phyloP scores from a whole-genome alignment of 2,797 vertebrate genomes.

The Phoxinus dragarum region DNA sequence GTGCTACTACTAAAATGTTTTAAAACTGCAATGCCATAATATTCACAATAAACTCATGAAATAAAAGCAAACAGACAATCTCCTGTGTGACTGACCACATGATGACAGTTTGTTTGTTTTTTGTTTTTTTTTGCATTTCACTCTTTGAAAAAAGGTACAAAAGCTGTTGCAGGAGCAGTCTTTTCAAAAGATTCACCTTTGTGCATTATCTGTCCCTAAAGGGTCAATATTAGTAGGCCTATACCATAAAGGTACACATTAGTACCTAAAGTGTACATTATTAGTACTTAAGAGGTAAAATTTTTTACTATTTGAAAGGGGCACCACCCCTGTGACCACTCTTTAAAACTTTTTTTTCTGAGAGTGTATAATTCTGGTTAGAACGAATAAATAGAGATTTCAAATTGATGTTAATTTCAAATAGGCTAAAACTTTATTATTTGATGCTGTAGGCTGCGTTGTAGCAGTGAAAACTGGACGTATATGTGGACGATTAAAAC shows the following conservation, averaged over 20 bases:
- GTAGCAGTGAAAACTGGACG: background rate
- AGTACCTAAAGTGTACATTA: no score
- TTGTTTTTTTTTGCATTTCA: no score
- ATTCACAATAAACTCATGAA: slow-evolving; percentile 24
- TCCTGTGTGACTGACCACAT: background rate
- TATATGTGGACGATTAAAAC: background rate
- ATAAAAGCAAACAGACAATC: background rate
- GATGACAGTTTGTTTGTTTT: background rate
- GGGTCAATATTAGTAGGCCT: background rate
- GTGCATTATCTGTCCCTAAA: background rate
- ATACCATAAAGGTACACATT: no score
- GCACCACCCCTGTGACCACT: background rate
- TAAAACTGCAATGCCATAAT: slow-evolving; percentile 6
- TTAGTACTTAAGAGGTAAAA: background rate
- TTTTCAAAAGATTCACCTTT: background rate
- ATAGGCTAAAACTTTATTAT: background rate
- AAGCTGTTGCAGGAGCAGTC: background rate
- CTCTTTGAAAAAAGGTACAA: background rate
- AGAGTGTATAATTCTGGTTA: background rate
- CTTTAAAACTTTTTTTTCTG: background rate
- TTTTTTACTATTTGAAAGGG: background rate
- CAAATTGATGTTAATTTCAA: background rate
- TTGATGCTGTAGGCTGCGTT: background rate
- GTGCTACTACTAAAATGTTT: slow-evolving; percentile 28
- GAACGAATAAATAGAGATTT: background rate